These are phyloP conservation scores for Thera obeliscata DNA, from an alignment of 2,888 invertebrate genomes.

Conservation along the genomic window DNA sequence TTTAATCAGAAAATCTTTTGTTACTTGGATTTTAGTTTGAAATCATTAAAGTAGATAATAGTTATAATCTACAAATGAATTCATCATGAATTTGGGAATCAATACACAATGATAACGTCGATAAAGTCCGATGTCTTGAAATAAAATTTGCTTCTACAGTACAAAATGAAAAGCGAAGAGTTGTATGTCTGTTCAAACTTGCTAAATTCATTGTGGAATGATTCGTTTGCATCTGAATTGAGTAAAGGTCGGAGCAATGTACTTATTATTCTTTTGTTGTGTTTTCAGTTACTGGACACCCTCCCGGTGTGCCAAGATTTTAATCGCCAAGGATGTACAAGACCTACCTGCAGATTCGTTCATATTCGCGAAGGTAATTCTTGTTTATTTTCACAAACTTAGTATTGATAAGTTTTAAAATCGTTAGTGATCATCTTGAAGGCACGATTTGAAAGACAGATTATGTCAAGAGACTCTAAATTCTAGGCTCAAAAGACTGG, in stretches of 20 bases:
- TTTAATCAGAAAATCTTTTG: not conserved
- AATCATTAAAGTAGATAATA: not conserved
- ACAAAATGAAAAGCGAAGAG: not conserved
- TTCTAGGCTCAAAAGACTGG: not conserved
- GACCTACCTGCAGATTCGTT: constrained; percentile 99
- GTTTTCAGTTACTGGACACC: constrained; percentile 99
- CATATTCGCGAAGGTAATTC: constrained; percentile 97
- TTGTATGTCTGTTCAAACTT: constrained; percentile 7
- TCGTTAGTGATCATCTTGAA: constrained; percentile 8
- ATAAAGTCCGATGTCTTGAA: not conserved
- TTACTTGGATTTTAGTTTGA: not conserved
- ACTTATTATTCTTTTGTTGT: constrained; percentile 66
- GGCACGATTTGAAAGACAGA: not conserved
- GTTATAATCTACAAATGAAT: not conserved
- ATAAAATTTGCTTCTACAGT: not conserved
- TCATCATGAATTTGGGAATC: not conserved
- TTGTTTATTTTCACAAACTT: constrained; percentile 14
- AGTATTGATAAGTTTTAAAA: constrained; percentile 4
- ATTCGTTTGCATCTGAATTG: constrained; percentile 56
- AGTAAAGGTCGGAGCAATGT: constrained; percentile 49
- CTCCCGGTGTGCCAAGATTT: constrained; percentile 99
- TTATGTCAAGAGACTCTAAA: not conserved
- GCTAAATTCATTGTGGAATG: constrained; percentile 50
- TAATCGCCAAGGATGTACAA: constrained; percentile 98
- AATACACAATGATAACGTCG: not conserved